phyloP scores from a whole-genome alignment of 2,888 invertebrate species.

The Folsomia manolachei region DNA sequence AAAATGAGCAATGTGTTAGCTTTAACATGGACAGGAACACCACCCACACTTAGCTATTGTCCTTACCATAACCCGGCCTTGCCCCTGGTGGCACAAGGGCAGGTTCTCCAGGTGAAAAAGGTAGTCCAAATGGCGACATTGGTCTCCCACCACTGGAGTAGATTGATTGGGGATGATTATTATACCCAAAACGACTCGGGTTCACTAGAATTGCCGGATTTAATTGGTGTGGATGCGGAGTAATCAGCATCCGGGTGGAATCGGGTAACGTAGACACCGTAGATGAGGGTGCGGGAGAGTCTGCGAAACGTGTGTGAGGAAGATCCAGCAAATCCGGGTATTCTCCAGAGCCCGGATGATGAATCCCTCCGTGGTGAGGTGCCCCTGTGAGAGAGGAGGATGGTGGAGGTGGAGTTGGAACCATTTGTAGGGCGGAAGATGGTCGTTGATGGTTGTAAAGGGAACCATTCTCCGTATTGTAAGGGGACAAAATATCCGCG shows the following conservation, averaged over 20 bases:
- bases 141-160: conserved; percentile 59
- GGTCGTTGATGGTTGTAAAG: conserved; percentile 5
- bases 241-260: conserved; percentile 60
- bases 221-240: conserved; percentile 40
- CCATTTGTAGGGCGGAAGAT: background rate
- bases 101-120: conserved; percentile 62
- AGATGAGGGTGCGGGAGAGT: conserved; percentile 76
- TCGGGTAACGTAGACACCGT: conserved; percentile 77
- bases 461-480: conserved; percentile 3
- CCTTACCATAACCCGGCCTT: conserved; percentile 78
- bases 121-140: conserved; percentile 61
- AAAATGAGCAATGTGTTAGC: too few species aligned
- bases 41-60: too few species aligned
- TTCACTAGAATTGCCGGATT: conserved; percentile 51
- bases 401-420: conserved; percentile 13
- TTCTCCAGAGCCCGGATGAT: conserved; percentile 7
- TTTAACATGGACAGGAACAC: too few species aligned
- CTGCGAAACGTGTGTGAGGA: conserved; percentile 64
- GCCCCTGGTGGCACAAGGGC: conserved; percentile 66
- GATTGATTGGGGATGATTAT: conserved; percentile 70
- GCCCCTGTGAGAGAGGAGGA: background rate
- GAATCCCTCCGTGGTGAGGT: conserved; percentile 1
- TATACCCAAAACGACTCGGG: conserved; percentile 59
- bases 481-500: background rate
- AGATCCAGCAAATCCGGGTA: conserved; percentile 39